phyloP scores from a whole-genome alignment of 2,113 vertebrate genomes.

The Aptenodytes forsteri region DNA sequence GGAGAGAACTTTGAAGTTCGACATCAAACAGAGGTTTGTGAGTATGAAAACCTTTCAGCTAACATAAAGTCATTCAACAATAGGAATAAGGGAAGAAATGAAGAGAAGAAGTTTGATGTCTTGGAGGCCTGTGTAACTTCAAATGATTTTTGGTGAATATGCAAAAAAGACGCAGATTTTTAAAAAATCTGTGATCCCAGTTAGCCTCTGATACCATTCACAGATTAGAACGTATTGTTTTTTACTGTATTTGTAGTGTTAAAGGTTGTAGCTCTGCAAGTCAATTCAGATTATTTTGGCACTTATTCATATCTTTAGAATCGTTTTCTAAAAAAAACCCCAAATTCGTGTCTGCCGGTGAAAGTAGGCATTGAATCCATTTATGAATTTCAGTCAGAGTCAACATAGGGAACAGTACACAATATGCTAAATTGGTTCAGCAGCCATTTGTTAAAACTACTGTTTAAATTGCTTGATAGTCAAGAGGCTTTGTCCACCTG shows the following conservation, averaged over 20 bases:
- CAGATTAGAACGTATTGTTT: neutral
- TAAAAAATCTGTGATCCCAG: neutral
- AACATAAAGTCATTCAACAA: neutral
- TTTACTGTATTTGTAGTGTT: neutral
- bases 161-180: neutral
- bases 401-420: neutral
- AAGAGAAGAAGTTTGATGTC: neutral
- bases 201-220: neutral
- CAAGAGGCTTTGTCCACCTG: neutral
- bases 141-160: neutral
- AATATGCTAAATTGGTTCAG: neutral
- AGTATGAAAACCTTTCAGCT: neutral
- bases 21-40: neutral
- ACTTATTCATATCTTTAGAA: neutral
- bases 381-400: neutral
- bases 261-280: neutral
- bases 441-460: neutral
- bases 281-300: neutral
- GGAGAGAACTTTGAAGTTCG: neutral
- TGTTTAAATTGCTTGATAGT: neutral
- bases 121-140: neutral
- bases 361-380: neutral
- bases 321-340: accelerated
- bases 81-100: neutral
- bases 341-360: neutral